Evolutionary conservation across 2,113 vertebrate genomes (phyloP), one percentile per base, ranked within the genome.

Genomic region (Phyllostomus hastatus): DNA sequence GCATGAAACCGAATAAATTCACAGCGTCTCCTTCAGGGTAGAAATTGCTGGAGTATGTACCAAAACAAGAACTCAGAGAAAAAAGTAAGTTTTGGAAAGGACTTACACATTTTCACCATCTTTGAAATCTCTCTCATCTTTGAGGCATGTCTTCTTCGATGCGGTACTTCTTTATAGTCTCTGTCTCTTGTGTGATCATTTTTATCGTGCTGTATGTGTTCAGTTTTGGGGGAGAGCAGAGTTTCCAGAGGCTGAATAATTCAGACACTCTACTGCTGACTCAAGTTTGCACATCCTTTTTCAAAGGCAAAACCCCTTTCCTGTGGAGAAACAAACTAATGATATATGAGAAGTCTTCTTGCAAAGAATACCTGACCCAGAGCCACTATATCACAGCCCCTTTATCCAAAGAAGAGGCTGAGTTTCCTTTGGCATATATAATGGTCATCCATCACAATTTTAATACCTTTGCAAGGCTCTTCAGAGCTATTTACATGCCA

Each of bases 401-500:
- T 1, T 95, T 98, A 15, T 98, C 98, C 0, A 19, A 46, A 19
- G 98, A 98, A 61, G 98, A 98, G 59, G 97, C 93, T 1, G 88
- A 75, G 3, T 98, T 98, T 50, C 98, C 98, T 2, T 52, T 98
- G 88, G 98, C 98, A 0, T 98, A 97, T 19, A 41, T 89, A 16
- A 92, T 98, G 75, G 97, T 97, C 15, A 70, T 98, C 15, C 98
- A 98, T 69, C 98, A 98, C 48, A 97, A 98, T 4, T 98, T 98
- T 0, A 73, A 35, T 0, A 98, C 98, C 0, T 98, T 98, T 2
- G 97, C 97, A 26, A 92, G 98, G 7, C 94, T 98, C 91, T 98
- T 98, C 69, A 38, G 98, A 31, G 96, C 98, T 1, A 16, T 98
- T n/a, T 98, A 98, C 78, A 96, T 96, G 94, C 98, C 98, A 3